These are phyloP conservation scores for Macroramphosus scolopax DNA, from an alignment of 2,797 vertebrate genomes.

Conservation along the genomic window DNA sequence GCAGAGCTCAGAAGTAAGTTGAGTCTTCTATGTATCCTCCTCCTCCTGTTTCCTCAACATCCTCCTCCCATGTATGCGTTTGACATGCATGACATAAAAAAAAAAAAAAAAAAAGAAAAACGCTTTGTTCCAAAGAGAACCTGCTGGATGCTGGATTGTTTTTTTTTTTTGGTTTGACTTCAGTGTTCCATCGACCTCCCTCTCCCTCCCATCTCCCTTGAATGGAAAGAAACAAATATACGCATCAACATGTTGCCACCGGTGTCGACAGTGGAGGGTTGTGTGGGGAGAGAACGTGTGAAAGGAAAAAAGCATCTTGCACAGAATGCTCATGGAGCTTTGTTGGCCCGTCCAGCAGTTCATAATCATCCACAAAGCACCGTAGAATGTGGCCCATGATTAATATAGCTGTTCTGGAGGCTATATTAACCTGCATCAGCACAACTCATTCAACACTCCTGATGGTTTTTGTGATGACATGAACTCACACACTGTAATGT, in stretches of 20 bases:
- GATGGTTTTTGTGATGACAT: conserved; percentile 60
- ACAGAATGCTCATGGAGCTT: conserved; percentile 65
- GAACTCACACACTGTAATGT: conserved; percentile 26
- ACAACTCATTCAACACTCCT: conserved; percentile 60
- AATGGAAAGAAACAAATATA: conserved; percentile 66
- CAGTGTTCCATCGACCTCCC: conserved; percentile 64
- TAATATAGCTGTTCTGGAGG: conserved; percentile 70
- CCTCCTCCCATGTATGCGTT: conserved; percentile 73
- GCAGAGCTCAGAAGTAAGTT: conserved; percentile 98
- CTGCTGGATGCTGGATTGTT: conserved; percentile 69
- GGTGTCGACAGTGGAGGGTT: conserved; percentile 60
- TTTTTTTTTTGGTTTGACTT: conserved; percentile 59
- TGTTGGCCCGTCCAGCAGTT: conserved; percentile 57
- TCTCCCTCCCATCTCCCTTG: conserved; percentile 56
- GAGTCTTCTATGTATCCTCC: conserved; percentile 80
- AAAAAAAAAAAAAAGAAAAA: conserved; percentile 20
- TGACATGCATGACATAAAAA: conserved; percentile 75
- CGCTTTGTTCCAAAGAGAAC: conserved; percentile 27
- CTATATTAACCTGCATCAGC: conserved; percentile 72
- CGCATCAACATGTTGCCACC: conserved; percentile 63
- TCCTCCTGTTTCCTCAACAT: conserved; percentile 72
- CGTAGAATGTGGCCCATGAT: conserved; percentile 64
- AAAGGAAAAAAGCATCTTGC: conserved; percentile 57
- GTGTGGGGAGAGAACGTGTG: conserved; percentile 62
- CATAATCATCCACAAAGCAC: conserved; percentile 62